These are phyloP conservation scores for Copsychus sechellarum DNA, from an alignment of 2,113 vertebrate genomes.

Conservation along the genomic window DNA sequence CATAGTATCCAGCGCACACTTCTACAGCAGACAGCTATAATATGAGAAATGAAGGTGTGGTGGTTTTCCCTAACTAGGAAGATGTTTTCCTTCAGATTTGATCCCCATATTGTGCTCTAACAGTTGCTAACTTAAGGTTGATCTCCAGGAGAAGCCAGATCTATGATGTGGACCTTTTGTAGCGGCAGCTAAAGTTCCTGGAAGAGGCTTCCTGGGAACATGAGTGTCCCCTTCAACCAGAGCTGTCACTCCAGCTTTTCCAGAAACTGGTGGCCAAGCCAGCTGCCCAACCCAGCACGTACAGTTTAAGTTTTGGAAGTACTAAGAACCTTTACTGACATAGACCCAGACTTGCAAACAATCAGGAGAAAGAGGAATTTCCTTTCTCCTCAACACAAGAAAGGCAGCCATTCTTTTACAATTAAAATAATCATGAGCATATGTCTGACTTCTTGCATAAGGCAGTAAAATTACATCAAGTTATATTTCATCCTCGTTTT, in stretches of 20 bases:
- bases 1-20: not conserved
- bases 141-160: not conserved
- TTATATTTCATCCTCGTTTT: constrained; percentile 20
- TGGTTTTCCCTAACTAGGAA: not conserved
- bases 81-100: not conserved
- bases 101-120: not conserved
- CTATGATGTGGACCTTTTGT: not conserved
- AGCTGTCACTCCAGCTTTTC: not conserved
- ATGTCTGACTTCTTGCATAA: constrained; percentile 28
- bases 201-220: not conserved
- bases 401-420: constrained; percentile 7
- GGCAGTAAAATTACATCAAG: constrained; percentile 21
- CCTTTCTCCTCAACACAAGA: not conserved
- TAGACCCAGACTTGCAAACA: not conserved
- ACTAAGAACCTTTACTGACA: not conserved
- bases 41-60: not conserved
- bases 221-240: not conserved
- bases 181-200: not conserved
- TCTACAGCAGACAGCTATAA: not conserved
- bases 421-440: constrained; percentile 49
- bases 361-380: constrained; percentile 7
- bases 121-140: not conserved
- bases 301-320: not conserved
- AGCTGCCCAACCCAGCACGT: not conserved
- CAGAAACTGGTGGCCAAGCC: not conserved